Conservation (phyloP, 2,888 invertebrate genomes). For the Diplolepis rosae region DNA sequence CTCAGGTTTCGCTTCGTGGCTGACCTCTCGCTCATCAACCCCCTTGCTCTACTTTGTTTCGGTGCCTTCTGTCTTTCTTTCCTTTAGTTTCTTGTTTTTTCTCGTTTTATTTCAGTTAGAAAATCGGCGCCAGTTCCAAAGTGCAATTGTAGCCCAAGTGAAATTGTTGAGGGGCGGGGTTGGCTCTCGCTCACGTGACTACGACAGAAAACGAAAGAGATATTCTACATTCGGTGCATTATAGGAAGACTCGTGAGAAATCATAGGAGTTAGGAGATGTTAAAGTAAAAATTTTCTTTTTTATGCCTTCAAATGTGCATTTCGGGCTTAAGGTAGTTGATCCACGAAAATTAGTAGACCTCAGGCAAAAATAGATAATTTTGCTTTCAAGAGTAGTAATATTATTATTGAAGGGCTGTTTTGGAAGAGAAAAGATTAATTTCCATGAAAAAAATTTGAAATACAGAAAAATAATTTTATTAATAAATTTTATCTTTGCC, state of each 20-base stretch:
- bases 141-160: constrained; percentile 42
- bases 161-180: constrained; percentile 36
- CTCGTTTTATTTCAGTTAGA: constrained; percentile 34
- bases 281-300: too few relatives aligned
- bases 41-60: not conserved
- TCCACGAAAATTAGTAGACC: too few relatives aligned
- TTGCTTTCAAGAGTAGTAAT: too few relatives aligned
- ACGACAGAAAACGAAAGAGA: constrained; percentile 34
- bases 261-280: not conserved
- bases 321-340: too few relatives aligned
- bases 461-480: too few relatives aligned
- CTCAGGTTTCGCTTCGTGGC: constrained; percentile 40
- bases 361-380: too few relatives aligned
- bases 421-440: too few relatives aligned
- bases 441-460: too few relatives aligned
- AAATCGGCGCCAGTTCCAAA: constrained; percentile 34
- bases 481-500: too few relatives aligned
- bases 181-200: constrained; percentile 40
- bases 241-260: constrained; percentile 48
- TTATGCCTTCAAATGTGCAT: too few relatives aligned
- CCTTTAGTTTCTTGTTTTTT: constrained; percentile 34
- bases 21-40: constrained; percentile 36
- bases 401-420: too few relatives aligned
- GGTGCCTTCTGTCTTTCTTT: not conserved
- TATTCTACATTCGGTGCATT: constrained; percentile 33